Base-by-base conservation (phyloP, 1,140 invertebrate genomes). In the Lepidurus arcticus region DNA sequence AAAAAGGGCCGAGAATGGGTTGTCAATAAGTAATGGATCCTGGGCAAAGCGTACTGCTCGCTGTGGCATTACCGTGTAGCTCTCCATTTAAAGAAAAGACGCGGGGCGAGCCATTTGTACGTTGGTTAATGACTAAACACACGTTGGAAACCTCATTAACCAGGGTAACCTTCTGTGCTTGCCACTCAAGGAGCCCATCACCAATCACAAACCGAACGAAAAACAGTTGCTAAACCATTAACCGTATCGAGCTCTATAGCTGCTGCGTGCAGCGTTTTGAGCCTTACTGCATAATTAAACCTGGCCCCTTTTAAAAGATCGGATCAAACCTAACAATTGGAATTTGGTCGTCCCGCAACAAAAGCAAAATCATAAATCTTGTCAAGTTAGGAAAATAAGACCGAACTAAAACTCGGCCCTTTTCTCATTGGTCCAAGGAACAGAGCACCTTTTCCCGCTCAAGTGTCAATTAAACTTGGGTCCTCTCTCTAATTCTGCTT, bases 61-160 rank as follows among this genome's bases (percentile, higher is more conserved):
- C 21, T 65, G 53, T 65, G 53, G 53, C 21, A 65, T 65, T 65
- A 65, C 21, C 16, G 34, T 34, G 53, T 21, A 65, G 21, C 53
- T 65, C 13, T 65, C 53, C 53, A 65, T 65, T 65, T 65, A 65
- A 65, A 65, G 53, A 65, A 65, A 65, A 65, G 53, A 65, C 53
- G 53, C 53, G n/a, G 16, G 53, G 16, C 53, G 53, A 16, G 53
- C 9, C 53, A 65, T 65, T 65, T 9, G 53, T 4, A 65, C 53
- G 53, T 65, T n/a, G 53, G 16, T 21, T 65, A 65, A 65, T 65
- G 53, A 65, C 53, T 65, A 65, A 65, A 65, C 53, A 65, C 53
- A 65, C 53, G 53, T 65, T 65, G 53, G 53, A 65, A 65, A 65
- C 53, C 53, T 65, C 53, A 65, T 65, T 65, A 65, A 65, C 53